Percentiles rank a stretch among this genome's conserved stretches.
Evolutionary conservation across 2,888 invertebrate species (phyloP).

Genomic region (Cephus nigrinus): DNA sequence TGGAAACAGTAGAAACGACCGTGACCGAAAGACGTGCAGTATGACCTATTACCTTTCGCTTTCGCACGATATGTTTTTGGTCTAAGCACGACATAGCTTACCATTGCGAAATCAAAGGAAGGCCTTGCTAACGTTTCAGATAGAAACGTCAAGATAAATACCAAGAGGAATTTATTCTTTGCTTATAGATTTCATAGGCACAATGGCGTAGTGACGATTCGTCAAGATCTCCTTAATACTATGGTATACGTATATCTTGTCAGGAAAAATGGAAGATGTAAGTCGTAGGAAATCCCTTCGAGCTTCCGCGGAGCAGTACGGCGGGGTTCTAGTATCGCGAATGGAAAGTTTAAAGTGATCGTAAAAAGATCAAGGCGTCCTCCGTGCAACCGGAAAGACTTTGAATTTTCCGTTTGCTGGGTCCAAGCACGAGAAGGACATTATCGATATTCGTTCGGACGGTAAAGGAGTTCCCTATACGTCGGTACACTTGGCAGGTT

Average conservation of each 20-base stretch:
- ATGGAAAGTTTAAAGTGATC: neutral
- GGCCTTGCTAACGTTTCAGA: neutral
- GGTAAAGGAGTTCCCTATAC: conserved; percentile 16
- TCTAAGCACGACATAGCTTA: neutral
- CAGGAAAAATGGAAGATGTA: conserved; percentile 3
- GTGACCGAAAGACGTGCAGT: neutral
- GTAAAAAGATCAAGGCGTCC: neutral
- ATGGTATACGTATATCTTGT: too few relatives aligned
- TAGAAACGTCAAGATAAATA: neutral
- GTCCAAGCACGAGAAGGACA: conserved; percentile 11
- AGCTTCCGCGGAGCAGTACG: neutral
- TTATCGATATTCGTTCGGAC: conserved; percentile 36
- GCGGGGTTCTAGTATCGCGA: neutral
- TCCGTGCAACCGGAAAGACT: neutral
- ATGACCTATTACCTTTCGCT: neutral
- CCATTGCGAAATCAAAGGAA: neutral
- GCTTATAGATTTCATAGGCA: neutral
- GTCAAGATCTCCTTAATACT: neutral
- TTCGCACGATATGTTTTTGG: neutral
- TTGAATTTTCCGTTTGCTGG: conserved; percentile 7
- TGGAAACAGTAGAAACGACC: neutral
- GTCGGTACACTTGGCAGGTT: conserved; percentile 30
- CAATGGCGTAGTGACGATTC: neutral
- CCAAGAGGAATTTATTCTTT: neutral
- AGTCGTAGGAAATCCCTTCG: neutral